phyloP scores from a whole-genome alignment of 2,797 vertebrate genomes.

The Neomorphus geoffroyi region DNA sequence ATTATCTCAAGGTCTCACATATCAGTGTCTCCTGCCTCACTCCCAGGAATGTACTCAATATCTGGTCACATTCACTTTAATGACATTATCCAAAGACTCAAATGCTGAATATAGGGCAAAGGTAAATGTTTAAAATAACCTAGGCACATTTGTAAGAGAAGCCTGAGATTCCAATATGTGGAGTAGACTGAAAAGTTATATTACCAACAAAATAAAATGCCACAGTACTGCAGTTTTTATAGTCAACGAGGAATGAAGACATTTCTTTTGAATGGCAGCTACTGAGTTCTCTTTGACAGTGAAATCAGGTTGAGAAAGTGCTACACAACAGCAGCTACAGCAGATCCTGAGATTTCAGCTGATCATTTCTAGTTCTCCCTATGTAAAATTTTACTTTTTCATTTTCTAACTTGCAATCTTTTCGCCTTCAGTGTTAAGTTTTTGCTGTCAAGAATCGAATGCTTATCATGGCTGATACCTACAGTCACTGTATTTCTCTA shows the following conservation, averaged over 20 bases:
- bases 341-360: neutral
- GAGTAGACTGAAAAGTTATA: neutral
- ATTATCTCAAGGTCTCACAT: neutral
- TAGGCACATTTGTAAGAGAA: neutral
- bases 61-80: neutral
- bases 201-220: neutral
- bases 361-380: neutral
- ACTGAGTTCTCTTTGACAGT: neutral
- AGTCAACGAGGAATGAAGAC: neutral
- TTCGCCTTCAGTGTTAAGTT: too few species aligned
- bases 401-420: neutral
- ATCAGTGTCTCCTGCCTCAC: neutral
- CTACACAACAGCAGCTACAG: too few species aligned
- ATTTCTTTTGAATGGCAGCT: neutral
- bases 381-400: neutral
- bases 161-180: neutral
- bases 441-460: too few species aligned
- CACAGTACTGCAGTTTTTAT: neutral
- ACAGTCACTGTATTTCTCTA: neutral
- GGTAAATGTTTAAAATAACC: neutral
- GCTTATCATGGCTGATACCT: neutral
- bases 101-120: neutral
- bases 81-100: neutral
- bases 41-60: neutral
- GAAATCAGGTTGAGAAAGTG: neutral